phyloP scores from a whole-genome alignment of 2,888 invertebrate genomes.

The Amiota minor region DNA sequence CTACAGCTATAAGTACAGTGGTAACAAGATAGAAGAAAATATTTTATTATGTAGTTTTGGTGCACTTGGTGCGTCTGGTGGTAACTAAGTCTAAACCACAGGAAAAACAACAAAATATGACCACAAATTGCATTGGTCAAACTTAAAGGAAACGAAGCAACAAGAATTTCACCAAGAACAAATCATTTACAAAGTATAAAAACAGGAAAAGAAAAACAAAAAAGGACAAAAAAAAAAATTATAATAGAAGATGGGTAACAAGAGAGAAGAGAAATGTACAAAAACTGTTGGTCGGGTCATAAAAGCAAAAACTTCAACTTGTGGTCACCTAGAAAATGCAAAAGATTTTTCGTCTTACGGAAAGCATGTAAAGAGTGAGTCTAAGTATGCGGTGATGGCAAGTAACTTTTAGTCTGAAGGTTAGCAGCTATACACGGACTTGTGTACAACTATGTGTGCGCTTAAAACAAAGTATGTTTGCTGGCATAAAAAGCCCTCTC shows the following conservation, averaged over 20 bases:
- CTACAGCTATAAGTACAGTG: too few relatives aligned
- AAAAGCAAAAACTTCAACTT: slow-evolving; percentile 12
- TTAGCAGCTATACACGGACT: slow-evolving; percentile 38
- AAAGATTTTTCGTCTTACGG: neutral
- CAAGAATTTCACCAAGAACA: neutral
- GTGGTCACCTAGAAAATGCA: slow-evolving; percentile 30
- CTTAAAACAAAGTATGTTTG: slow-evolving; percentile 12
- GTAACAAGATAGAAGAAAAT: too few relatives aligned
- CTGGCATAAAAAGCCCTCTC: neutral
- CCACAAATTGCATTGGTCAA: slow-evolving; percentile 22
- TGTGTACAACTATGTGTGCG: neutral
- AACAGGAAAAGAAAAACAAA: neutral
- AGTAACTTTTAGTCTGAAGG: slow-evolving; percentile 55
- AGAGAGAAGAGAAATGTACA: neutral
- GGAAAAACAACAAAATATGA: neutral
- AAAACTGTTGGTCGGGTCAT: neutral
- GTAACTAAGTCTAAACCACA: neutral
- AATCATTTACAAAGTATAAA: neutral
- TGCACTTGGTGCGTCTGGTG: too few relatives aligned
- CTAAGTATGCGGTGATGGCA: slow-evolving; percentile 45
- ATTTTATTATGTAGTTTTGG: too few relatives aligned
- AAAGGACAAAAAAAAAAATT: neutral
- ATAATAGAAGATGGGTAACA: neutral
- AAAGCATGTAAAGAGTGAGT: slow-evolving; percentile 36
- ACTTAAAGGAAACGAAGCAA: neutral